Base-by-base conservation (phyloP, 2,888 invertebrate species). In the Hemistola chrysoprasaria region DNA sequence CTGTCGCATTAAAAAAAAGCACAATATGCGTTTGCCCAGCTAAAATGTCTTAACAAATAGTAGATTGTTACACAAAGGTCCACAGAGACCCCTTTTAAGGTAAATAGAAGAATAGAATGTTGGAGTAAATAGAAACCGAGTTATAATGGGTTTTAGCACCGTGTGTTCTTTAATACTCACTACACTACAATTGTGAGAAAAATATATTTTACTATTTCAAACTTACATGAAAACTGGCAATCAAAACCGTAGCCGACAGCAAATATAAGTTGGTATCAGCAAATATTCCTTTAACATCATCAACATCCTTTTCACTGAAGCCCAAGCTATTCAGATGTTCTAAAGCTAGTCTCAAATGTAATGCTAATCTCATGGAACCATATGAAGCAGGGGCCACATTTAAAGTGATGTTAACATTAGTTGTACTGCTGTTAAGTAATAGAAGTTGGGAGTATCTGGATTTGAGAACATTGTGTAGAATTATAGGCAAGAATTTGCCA, bases 251-350 rank as follows among this genome's bases (percentile, higher is more conserved):
- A 37, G 95, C 92, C 56, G 96, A 94, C 26, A 99, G 83, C 42
- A 99, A 90, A 75, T 96, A 97, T 25, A 98, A 90, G 77, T 98
- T 98, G 0, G 98, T 98, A 66, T 98, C 98, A 0, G 96, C 95
- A 81, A 99, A 98, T 59, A 99, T 95, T 33, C 96, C 95, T 78
- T 98, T 98, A 0, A 98, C 94, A 88, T 99, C 98, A 81, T 99
- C 99, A 22, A 98, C 90, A 84, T 99, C 98, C 72, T 98, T 98
- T 44, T 95, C 94, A 22, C 94, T 94, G 66, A 99, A 98, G 3
- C 98, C 97, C 35, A 97, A 81, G n/a, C 84, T 69, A 31, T 92
- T 83, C 58, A 97, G 90, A 33, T 93, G 93, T 8, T 91, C 87
- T 56, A 97, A 90, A 0, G 95, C 94, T 9, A 92, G 86, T 53